phyloP scores from a whole-genome alignment of 2,888 invertebrate genomes.

The Geophilus truncorum region DNA sequence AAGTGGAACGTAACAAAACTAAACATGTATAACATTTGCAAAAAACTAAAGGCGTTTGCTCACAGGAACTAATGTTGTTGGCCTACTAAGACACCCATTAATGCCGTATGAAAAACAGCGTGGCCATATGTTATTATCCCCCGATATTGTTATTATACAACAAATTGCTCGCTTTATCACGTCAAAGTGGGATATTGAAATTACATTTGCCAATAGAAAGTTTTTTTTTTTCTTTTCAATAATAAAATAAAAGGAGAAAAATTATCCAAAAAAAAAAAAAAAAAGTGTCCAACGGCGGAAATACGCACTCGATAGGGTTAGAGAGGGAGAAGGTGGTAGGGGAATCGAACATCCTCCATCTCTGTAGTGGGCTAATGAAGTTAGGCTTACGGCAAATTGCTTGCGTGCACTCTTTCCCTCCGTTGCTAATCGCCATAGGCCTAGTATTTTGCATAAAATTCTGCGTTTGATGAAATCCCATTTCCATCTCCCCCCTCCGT shows the following conservation, averaged over 20 bases:
- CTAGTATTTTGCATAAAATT: neutral
- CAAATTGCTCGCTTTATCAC: no score
- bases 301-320: neutral
- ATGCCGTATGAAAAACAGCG: no score
- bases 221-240: neutral
- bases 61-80: neutral
- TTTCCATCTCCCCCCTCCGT: neutral
- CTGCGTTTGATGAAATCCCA: neutral
- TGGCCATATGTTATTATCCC: neutral
- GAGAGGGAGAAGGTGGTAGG: no score
- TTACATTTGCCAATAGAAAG: no score
- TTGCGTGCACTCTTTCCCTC: neutral
- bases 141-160: no score
- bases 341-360: neutral
- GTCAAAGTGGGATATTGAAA: no score
- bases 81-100: neutral
- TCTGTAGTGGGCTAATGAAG: neutral
- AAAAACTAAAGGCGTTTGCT: neutral
- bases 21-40: no score
- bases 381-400: neutral
- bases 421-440: neutral
- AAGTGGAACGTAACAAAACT: neutral
- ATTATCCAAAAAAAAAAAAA: neutral
- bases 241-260: neutral
- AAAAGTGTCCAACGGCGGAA: neutral